Base-by-base conservation (phyloP, 2,797 vertebrate species). In the Xenopus petersii region DNA sequence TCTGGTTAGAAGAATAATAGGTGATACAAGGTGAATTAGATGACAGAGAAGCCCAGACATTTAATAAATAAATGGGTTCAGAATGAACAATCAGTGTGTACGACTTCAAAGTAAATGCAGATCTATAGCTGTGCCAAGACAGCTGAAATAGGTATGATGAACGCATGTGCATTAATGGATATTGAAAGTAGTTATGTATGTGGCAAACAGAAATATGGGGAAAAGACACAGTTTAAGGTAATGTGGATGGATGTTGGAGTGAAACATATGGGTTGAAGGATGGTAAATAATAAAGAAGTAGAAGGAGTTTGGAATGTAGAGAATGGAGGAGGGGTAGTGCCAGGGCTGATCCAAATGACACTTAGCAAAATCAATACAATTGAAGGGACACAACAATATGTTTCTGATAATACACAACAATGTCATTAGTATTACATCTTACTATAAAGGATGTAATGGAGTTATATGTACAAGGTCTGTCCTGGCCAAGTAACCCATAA, bases 171-270 rank as follows among this genome's bases (percentile, higher is more conserved):
- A 79, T 70, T 74, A 78, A 78, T 78, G 71, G 76, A 79, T 71
- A 80, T 74, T 70, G 71, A 70, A 76, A 63, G 62, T 61, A 73
- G 61, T 80, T 70, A 80, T 72, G 60, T 71, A 70, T 76, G 66
- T 73, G 70, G 66, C 76, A 78, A 62, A 70, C 56, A 64, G 59
- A 79, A 68, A 61, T 67, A 26, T 46, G 47, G 47, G 49, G 68
- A 67, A 24, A 75, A n/a, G 73, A 81, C 65, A 79, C 80, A 83
- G 70, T 30, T 62, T 42, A 12, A 0, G 36, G 17, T 74, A 81
- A 79, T 77, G 71, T 59, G 33, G 17, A 73, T 51, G 64, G 30
- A 30, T 58, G 56, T 4, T 67, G 26, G 33, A 71, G 49, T 17
- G 66, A 64, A 30, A 78, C 68, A 73, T 60, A 73, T 78, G 71